Evolutionary conservation across 1,140 invertebrate species (phyloP).

Genomic region (Achroia grisella): DNA sequence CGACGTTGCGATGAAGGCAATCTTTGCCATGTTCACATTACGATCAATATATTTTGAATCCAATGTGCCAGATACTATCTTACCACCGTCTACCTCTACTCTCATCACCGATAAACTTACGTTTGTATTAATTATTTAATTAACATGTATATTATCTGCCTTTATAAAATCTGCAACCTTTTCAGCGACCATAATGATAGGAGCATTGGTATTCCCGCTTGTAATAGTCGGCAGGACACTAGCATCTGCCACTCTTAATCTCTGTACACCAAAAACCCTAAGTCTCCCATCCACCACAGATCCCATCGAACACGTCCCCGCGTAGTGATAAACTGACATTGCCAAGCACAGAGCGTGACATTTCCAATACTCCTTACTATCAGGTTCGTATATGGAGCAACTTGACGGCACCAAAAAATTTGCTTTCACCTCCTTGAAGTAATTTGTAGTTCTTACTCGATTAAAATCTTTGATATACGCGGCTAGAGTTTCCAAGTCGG

Average conservation of each 20-base stretch:
- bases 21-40: too few relatives aligned
- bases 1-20: too few relatives aligned
- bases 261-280: constrained; percentile 79
- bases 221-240: constrained; percentile 20
- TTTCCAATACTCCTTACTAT: constrained; percentile 14
- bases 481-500: constrained; percentile 17
- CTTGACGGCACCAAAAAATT: constrained; percentile 8
- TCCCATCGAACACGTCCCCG: constrained; percentile 15
- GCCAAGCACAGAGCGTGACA: constrained; percentile 12
- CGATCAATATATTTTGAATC: too few relatives aligned
- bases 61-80: too few relatives aligned
- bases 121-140: too few relatives aligned
- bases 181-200: constrained; percentile 77
- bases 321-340: constrained; percentile 11
- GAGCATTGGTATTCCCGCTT: constrained; percentile 18
- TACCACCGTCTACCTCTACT: too few relatives aligned
- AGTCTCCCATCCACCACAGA: constrained; percentile 84
- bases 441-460: constrained; percentile 12
- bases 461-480: constrained; percentile 14
- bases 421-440: constrained; percentile 16
- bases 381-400: constrained; percentile 4
- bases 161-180: constrained; percentile 73
- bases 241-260: constrained; percentile 75
- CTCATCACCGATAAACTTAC: too few relatives aligned
- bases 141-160: background rate